These are phyloP conservation scores for Rafetus swinhoei DNA, from an alignment of 2,113 vertebrate species.

Conservation along the genomic window DNA sequence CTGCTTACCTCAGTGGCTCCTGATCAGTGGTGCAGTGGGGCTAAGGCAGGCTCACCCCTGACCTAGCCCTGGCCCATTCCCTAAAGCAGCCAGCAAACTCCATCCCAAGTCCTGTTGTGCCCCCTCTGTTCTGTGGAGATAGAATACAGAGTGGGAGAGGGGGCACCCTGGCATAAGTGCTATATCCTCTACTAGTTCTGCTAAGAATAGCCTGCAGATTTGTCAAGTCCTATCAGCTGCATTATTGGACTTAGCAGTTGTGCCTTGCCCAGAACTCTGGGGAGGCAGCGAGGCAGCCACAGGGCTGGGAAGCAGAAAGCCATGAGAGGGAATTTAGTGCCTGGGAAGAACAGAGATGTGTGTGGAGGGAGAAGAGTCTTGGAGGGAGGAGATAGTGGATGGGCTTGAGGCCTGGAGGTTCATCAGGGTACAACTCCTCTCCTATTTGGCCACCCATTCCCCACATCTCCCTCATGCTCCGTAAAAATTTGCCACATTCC, in stretches of 20 bases:
- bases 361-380: too few species aligned
- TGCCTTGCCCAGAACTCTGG: rapidly evolving
- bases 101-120: too few species aligned
- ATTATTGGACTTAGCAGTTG: rapidly evolving
- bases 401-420: background rate
- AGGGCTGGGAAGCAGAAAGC: rapidly evolving
- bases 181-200: background rate
- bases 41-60: too few species aligned
- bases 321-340: background rate
- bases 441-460: background rate
- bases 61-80: too few species aligned
- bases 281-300: background rate
- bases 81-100: too few species aligned
- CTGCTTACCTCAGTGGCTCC: too few species aligned
- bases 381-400: background rate
- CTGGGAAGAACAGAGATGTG: background rate
- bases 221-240: background rate
- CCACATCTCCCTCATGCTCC: background rate
- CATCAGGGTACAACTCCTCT: background rate
- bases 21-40: too few species aligned
- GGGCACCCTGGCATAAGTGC: background rate
- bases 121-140: too few species aligned
- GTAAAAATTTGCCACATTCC: background rate
- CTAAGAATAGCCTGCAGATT: background rate
- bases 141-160: too few species aligned